Conservation (phyloP, 2,113 vertebrate genomes). For the Taurulus bubalis region DNA sequence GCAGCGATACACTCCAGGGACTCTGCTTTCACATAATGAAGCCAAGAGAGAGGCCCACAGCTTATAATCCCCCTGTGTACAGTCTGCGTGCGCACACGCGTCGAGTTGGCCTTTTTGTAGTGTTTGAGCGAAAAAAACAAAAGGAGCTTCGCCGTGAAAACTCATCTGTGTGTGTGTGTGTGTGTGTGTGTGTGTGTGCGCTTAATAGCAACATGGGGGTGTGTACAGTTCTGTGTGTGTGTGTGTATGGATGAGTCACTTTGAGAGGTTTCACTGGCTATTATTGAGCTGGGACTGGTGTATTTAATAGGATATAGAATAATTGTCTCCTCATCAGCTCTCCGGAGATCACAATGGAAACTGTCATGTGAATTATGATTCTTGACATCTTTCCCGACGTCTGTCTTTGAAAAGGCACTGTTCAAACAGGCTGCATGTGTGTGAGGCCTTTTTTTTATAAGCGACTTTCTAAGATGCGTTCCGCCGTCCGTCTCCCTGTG, state of each 20-base stretch:
- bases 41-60: conserved; percentile 65
- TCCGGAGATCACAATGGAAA: conserved; percentile 67
- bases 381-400: conserved; percentile 55
- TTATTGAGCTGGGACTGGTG: conserved; percentile 62
- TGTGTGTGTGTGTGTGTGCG: neutral
- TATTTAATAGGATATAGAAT: conserved; percentile 68
- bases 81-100: conserved; percentile 22
- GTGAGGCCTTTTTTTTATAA: conserved; percentile 48
- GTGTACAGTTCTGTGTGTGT: conserved; percentile 10
- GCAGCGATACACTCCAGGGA: conserved; percentile 71
- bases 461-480: conserved; percentile 52
- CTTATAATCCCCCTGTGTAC: conserved; percentile 62
- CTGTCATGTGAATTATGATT: conserved; percentile 68
- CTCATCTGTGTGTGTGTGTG: conserved; percentile 28
- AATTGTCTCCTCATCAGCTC: conserved; percentile 73
- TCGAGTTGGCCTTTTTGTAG: neutral
- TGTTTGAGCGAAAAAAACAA: conserved; percentile 57
- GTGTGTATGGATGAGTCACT: conserved; percentile 58
- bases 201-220: conserved; percentile 36
- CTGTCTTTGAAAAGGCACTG: conserved; percentile 41
- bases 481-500: conserved; percentile 50
- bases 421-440: conserved; percentile 41
- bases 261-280: conserved; percentile 66
- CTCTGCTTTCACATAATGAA: conserved; percentile 70
- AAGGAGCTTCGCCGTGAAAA: conserved; percentile 46